A percentile compares a stretch with the other conserved stretches of the same genome.
These are phyloP conservation scores for Holothuria leucospilota DNA, from an alignment of 53 echinoderm and acorn worm species.

Conservation along the genomic window DNA sequence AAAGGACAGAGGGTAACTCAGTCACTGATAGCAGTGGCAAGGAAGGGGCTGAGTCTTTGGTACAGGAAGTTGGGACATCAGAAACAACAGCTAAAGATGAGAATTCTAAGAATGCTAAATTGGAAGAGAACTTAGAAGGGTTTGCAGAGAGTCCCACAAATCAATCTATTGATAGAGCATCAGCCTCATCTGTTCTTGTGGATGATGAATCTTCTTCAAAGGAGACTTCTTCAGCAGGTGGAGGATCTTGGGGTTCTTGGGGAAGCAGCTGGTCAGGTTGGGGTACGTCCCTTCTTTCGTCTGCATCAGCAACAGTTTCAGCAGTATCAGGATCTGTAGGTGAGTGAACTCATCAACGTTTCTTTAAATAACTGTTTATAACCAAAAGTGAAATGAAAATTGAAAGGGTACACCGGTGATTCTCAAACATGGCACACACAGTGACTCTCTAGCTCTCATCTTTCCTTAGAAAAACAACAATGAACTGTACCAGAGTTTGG, in stretches of 20 bases:
- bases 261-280: conserved; percentile 97
- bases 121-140: not conserved
- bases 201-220: conserved; percentile 9
- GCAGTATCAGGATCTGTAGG: conserved; percentile 72
- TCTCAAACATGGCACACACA: too few species aligned
- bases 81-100: not conserved
- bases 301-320: conserved; percentile 74
- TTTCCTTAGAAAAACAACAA: too few species aligned
- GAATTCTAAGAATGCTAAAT: not conserved
- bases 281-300: conserved; percentile 86
- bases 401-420: not conserved
- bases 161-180: conserved; percentile 33
- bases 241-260: conserved; percentile 78
- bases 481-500: too few species aligned
- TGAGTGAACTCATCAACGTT: conserved; percentile 6
- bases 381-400: not conserved
- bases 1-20: conserved; percentile 38
- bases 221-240: conserved; percentile 13
- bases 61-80: not conserved
- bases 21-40: not conserved
- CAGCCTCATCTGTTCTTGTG: conserved; percentile 4
- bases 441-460: too few species aligned
- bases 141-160: not conserved
- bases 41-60: conserved; percentile 14
- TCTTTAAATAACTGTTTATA: too few species aligned